Conservation (phyloP, 2,113 vertebrate genomes). For the Jacana jacana region DNA sequence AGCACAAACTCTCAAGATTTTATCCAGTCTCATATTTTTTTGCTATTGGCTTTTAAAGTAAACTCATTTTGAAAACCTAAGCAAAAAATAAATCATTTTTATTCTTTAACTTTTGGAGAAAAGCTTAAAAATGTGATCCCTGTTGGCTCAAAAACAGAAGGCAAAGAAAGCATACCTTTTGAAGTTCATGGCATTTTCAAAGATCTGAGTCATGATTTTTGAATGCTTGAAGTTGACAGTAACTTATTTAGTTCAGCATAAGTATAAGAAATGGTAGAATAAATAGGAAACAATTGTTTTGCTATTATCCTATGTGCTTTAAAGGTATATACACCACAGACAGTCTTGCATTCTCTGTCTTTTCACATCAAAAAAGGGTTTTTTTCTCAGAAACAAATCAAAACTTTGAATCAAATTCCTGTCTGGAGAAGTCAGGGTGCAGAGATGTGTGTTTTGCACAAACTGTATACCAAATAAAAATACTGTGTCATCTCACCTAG, state of each 20-base stretch:
- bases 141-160: neutral
- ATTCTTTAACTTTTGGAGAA: neutral
- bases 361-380: neutral
- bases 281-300: neutral
- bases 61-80: neutral
- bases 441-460: neutral
- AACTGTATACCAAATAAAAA: neutral
- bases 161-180: neutral
- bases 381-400: neutral
- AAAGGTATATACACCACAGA: neutral
- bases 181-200: slow-evolving; percentile 27
- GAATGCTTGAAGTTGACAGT: neutral
- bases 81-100: neutral
- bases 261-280: neutral
- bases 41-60: neutral
- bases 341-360: neutral
- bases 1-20: neutral
- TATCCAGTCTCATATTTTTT: neutral
- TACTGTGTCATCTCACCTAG: neutral
- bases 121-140: neutral
- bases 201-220: neutral
- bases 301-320: neutral
- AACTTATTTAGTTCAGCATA: slow-evolving; percentile 1
- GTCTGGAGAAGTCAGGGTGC: neutral
- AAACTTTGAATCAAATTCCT: neutral